Evolutionary conservation across 2,113 vertebrate species (phyloP).

Genomic region (Austrofundulus limnaeus): DNA sequence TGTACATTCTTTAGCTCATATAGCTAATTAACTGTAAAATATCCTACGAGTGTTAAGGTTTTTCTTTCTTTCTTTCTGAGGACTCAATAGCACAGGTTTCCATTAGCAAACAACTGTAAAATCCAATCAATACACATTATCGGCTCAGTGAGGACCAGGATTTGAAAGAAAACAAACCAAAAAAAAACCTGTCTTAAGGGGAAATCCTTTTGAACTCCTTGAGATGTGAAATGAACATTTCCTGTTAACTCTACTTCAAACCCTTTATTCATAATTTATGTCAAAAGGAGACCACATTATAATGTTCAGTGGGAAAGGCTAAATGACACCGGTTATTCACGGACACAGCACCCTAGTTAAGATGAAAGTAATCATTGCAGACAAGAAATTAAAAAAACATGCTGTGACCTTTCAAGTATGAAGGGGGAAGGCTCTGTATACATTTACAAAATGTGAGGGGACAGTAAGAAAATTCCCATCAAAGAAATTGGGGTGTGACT

Average conservation of each 20-base stretch:
- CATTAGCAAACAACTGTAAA: slow-evolving; percentile 61
- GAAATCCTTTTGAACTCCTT: slow-evolving; percentile 49
- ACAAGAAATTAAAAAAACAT: slow-evolving; percentile 68
- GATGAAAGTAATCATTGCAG: slow-evolving; percentile 61
- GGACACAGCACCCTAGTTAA: slow-evolving; percentile 31
- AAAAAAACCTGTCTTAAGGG: slow-evolving; percentile 22
- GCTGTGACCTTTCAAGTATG: slow-evolving; percentile 57
- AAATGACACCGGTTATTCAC: slow-evolving; percentile 53
- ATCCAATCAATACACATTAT: slow-evolving; percentile 67
- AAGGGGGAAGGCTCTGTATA: slow-evolving; percentile 54
- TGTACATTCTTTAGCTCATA: slow-evolving; percentile 13
- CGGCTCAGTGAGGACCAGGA: slow-evolving; percentile 44
- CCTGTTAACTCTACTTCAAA: slow-evolving; percentile 32
- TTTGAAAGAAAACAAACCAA: slow-evolving; percentile 53
- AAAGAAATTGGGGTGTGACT: slow-evolving; percentile 69
- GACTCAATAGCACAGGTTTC: slow-evolving; percentile 43
- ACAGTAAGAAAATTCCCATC: slow-evolving; percentile 55
- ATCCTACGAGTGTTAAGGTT: background rate
- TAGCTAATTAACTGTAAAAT: slow-evolving; percentile 11
- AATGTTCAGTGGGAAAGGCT: slow-evolving; percentile 36
- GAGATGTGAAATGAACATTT: slow-evolving; percentile 53
- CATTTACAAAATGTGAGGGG: slow-evolving; percentile 57
- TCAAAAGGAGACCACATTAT: slow-evolving; percentile 24
- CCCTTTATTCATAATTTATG: slow-evolving; percentile 42
- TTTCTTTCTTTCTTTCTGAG: slow-evolving; percentile 7